Evolutionary conservation across 2,888 invertebrate genomes (phyloP).

Genomic region (Alloplasta piceator): DNA sequence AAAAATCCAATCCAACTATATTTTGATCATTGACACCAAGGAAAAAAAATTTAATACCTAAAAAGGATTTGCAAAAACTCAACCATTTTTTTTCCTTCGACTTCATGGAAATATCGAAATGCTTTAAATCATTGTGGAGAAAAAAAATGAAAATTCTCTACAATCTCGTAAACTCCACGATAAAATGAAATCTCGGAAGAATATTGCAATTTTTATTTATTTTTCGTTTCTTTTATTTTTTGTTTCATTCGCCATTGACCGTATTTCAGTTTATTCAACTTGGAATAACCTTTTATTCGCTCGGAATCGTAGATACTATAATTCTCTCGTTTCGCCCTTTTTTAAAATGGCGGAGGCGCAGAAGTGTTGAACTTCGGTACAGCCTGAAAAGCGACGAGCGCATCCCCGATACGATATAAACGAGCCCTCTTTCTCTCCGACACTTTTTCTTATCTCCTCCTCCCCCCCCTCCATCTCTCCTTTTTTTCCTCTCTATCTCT

Average conservation of each 20-base stretch:
- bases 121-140: too few relatives aligned
- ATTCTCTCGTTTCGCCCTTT: constrained; percentile 49
- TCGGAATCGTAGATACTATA: constrained; percentile 41
- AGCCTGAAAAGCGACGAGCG: constrained; percentile 31
- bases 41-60: too few relatives aligned
- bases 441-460: not conserved
- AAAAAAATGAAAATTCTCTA: too few relatives aligned
- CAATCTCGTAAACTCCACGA: too few relatives aligned
- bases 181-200: too few relatives aligned
- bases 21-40: too few relatives aligned
- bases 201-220: not conserved
- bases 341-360: not conserved
- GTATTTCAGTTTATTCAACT: not conserved
- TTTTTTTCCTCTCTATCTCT: not conserved
- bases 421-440: not conserved
- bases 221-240: constrained; percentile 2
- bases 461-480: not conserved
- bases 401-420: constrained; percentile 34
- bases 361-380: constrained; percentile 40
- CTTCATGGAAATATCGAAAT: too few relatives aligned
- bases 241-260: constrained; percentile 5
- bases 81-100: too few relatives aligned
- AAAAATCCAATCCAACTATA: too few relatives aligned
- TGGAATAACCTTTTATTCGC: constrained; percentile 1
- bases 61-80: too few relatives aligned